phyloP scores from a whole-genome alignment of 2,888 invertebrate genomes.

The Pediacus dermestoides region DNA sequence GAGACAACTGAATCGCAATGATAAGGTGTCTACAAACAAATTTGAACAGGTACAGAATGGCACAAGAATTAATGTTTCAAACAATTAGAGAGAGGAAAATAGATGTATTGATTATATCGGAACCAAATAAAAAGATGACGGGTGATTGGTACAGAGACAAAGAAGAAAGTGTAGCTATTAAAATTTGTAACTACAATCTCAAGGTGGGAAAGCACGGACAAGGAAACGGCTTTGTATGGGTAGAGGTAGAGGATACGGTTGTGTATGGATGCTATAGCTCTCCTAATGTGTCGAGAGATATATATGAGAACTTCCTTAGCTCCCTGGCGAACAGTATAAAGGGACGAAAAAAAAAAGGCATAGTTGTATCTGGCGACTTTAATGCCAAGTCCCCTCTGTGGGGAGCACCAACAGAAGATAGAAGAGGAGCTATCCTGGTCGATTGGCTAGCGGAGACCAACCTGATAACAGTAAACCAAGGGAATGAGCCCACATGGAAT shows the following conservation, averaged over 20 bases:
- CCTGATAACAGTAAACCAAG: slow-evolving; percentile 12
- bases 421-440: slow-evolving; percentile 12
- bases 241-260: slow-evolving; percentile 9
- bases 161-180: neutral
- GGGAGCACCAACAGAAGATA: slow-evolving; percentile 7
- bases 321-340: neutral
- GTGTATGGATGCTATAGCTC: neutral
- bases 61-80: slow-evolving; percentile 16
- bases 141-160: neutral
- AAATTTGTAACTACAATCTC: neutral
- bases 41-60: slow-evolving; percentile 24
- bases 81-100: slow-evolving; percentile 12
- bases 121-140: slow-evolving; percentile 9
- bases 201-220: neutral
- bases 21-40: slow-evolving; percentile 19
- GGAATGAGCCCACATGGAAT: slow-evolving; percentile 12
- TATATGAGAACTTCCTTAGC: neutral
- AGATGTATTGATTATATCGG: slow-evolving; percentile 18
- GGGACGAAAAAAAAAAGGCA: neutral
- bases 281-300: slow-evolving; percentile 1
- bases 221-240: slow-evolving; percentile 7
- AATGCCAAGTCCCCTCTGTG: slow-evolving; percentile 13
- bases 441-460: slow-evolving; percentile 11
- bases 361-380: slow-evolving; percentile 10
- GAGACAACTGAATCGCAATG: too few relatives aligned